Base-by-base conservation (phyloP, 2,113 vertebrate species). In the Neopipo cinnamomea region DNA sequence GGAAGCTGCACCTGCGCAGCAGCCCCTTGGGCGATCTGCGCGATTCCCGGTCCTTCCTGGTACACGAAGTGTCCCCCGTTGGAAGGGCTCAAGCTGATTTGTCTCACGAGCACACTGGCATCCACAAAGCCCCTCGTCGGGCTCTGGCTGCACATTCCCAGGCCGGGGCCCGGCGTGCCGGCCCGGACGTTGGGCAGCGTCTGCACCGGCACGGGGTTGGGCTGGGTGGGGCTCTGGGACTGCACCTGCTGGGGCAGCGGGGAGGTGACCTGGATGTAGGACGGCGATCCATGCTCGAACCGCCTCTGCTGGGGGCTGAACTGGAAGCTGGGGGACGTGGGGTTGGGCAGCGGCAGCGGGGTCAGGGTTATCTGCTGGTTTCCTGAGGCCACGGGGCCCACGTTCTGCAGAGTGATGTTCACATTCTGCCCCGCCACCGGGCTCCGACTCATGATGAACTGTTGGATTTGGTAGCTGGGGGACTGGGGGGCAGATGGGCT, bases 381-480 rank as follows among this genome's bases (percentile, higher is more conserved):
- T 76, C 98, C 98, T 11, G 98, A 96, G 63, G 98, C 98, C 75
- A 98, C 97, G 3, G 98, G 97, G 19, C 98, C 98, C 50, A 99
- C 98, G 35, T 99, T 99, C 90, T 99, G 99, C 93, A 99, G 97
- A 2, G 99, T 99, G 96, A 99, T 99, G 97, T 99, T 99, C 95
- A 99, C 98, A 27, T 99, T 99, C 96, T 98, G 99, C 59, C 98
- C 98, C 5, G 98, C 98, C 46, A 99, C 99, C 0, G 99, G 99
- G 89, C 98, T 99, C 8, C 99, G 98, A 82, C 98, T 99, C 99
- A 99, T 99, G 52, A 97, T 97, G 22, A 98, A 97, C 5, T 98
- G 97, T 55, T 98, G 98, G 86, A 99, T 99, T 88, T 99, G 99
- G 97, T 99, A 99, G 94, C 99, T 98, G 74, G 99, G 99, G 20